Conservation (phyloP, 1,140 invertebrate genomes). For the Nasonia longicornis region DNA sequence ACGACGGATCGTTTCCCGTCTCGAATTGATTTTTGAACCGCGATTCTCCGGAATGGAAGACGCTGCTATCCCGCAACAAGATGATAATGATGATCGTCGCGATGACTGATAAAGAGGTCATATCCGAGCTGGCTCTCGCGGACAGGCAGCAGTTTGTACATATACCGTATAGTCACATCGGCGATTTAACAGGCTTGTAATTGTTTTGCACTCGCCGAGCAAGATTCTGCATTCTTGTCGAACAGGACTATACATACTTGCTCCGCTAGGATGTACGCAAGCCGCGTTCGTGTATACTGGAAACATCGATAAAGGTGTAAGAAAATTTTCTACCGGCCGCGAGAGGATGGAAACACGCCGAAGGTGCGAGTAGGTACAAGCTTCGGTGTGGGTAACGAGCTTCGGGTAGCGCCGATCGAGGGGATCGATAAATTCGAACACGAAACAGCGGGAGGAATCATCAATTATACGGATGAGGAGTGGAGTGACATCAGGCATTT, state of each 20-base stretch:
- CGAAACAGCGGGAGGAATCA: not conserved
- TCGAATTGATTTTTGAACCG: no score
- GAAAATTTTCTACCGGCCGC: not conserved
- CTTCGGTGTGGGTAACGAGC: not conserved
- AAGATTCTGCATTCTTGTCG: slow-evolving; percentile 46
- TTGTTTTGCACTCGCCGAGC: slow-evolving; percentile 40
- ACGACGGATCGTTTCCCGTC: no score
- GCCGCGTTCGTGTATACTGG: not conserved
- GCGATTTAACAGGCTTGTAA: slow-evolving; percentile 42
- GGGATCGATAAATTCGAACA: slow-evolving; percentile 8
- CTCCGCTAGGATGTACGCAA: not conserved
- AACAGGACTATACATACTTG: slow-evolving; percentile 28
- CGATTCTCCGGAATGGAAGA: no score
- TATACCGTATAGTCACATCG: slow-evolving; percentile 8
- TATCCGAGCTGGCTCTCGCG: not conserved
- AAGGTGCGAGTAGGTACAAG: not conserved
- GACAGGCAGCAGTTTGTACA: slow-evolving; percentile 3
- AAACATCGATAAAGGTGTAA: slow-evolving; percentile 31
- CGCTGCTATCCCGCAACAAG: not conserved
- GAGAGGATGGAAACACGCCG: not conserved
- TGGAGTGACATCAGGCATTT: not conserved
- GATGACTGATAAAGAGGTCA: slow-evolving; percentile 30
- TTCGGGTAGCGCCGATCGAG: slow-evolving; percentile 12
- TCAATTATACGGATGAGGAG: slow-evolving; percentile 3
- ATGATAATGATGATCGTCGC: not conserved